Percentiles rank a stretch among this genome's conserved stretches.
These are phyloP conservation scores for Phania funesta DNA, from an alignment of 2,888 invertebrate genomes.

Conservation along the genomic window DNA sequence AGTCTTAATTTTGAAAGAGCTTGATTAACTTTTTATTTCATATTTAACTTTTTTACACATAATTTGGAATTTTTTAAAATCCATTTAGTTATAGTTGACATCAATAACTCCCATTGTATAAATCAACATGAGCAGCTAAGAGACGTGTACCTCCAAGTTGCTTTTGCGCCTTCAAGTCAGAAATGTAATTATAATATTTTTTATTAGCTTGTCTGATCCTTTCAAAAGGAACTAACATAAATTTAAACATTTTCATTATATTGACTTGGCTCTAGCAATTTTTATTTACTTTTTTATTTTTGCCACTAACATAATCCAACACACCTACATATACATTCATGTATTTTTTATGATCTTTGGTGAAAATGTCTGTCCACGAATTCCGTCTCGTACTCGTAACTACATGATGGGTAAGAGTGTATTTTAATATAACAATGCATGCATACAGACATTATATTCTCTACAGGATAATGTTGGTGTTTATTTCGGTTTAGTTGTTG, in stretches of 20 bases:
- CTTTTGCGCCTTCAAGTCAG: conserved; percentile 69
- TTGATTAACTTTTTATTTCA: no score
- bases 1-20: no score
- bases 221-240: conserved; percentile 77
- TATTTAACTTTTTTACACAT: no score
- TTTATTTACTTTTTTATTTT: no score
- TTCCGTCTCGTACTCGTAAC: conserved; percentile 38
- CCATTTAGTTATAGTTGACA: conserved; percentile 28
- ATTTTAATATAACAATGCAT: conserved; percentile 47
- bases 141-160: neutral
- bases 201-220: conserved; percentile 80
- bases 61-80: neutral
- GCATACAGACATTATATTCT: conserved; percentile 43
- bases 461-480: conserved; percentile 64
- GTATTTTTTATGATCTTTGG: conserved; percentile 38
- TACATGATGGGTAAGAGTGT: conserved; percentile 18
- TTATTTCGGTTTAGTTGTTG: conserved; percentile 49
- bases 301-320: conserved; percentile 22
- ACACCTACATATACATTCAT: conserved; percentile 17
- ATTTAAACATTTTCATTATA: conserved; percentile 70
- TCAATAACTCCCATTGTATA: neutral
- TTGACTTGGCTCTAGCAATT: conserved; percentile 12
- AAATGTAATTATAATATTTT: conserved; percentile 80
- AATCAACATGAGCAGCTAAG: neutral
- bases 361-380: conserved; percentile 33